Base-by-base conservation (phyloP, 2,797 vertebrate genomes). In the Pseudomugil tenellus region DNA sequence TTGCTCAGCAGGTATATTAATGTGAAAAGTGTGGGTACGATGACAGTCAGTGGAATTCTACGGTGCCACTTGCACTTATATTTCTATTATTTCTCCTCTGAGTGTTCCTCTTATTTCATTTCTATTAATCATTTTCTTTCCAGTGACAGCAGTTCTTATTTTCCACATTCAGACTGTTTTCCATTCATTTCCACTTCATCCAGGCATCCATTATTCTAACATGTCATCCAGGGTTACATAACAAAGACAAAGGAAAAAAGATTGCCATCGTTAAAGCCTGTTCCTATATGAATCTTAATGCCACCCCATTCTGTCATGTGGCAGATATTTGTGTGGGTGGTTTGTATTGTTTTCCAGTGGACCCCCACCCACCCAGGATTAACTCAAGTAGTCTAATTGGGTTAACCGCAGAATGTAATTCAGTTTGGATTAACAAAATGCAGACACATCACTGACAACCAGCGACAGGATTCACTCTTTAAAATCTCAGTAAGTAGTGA, bases 341-440 rank as follows among this genome's bases (percentile, higher is more conserved):
- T 76, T 86, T 71, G 76, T 80, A 88, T 90, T 89, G 85, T 90
- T 87, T 86, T 79, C 66, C 61, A 55, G 62, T 85, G 86, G 74
- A 87, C 74, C 83, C 86, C 63, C 69, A 63, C 75, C 81, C 86
- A 80, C 78, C 25, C 41, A 26, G 86, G 85, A 89, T 88, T 83
- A 85, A 63, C 76, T 80, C 58, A 75, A 87, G 79, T 78, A 67
- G 72, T 79, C 55, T 78, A 84, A 89, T 85, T 90, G 83, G 63
- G 79, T 87, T 84, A 77, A 68, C 68, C 67, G 63, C 83, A 72
- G 54, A 88, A 77, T 77, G 62, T 69, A 76, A 87, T 75, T 78
- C 72, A 55, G 55, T 76, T 63, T 71, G 60, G 76, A 86, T 88
- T 87, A 86, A 85, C 77, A 64, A 52, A 70, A 3, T 72, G 61